These are phyloP conservation scores for Esox lucius DNA, from an alignment of 2,797 vertebrate species.

Conservation along the genomic window DNA sequence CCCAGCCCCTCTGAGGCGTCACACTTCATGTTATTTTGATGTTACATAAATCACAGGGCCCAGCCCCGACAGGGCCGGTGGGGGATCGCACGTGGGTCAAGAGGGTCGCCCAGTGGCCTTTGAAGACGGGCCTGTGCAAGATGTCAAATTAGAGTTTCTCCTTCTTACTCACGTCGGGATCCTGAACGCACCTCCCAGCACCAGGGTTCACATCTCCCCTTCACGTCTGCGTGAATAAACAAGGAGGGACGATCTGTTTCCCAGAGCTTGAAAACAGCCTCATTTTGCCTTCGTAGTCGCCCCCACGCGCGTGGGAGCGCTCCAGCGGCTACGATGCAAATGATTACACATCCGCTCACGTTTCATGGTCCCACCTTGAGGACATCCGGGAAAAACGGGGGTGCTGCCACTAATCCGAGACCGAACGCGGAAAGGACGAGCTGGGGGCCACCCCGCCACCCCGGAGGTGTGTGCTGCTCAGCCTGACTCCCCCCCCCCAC, in stretches of 20 bases:
- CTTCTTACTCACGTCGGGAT: conserved; percentile 34
- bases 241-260: neutral
- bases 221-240: neutral
- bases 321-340: neutral
- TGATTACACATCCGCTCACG: neutral
- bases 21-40: conserved; percentile 60
- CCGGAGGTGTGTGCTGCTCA: conserved; percentile 2
- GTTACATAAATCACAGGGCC: conserved; percentile 56
- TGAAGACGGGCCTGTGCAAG: conserved; percentile 54
- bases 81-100: conserved; percentile 50
- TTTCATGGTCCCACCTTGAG: conserved; percentile 10
- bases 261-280: conserved; percentile 4
- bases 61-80: conserved; percentile 41
- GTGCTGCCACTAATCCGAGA: conserved; percentile 2
- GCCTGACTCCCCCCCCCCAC: neutral
- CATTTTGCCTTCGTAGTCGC: conserved; percentile 5
- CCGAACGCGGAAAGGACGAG: neutral
- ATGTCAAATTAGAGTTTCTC: conserved; percentile 45
- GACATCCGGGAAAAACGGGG: neutral
- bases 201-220: conserved; percentile 17
- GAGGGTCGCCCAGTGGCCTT: conserved; percentile 49
- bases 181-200: conserved; percentile 40
- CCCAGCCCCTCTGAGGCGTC: conserved; percentile 27
- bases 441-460: neutral
- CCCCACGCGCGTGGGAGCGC: conserved; percentile 11